These are phyloP conservation scores for Oncorhynchus tshawytscha DNA, from an alignment of 2,113 vertebrate genomes.

Conservation along the genomic window DNA sequence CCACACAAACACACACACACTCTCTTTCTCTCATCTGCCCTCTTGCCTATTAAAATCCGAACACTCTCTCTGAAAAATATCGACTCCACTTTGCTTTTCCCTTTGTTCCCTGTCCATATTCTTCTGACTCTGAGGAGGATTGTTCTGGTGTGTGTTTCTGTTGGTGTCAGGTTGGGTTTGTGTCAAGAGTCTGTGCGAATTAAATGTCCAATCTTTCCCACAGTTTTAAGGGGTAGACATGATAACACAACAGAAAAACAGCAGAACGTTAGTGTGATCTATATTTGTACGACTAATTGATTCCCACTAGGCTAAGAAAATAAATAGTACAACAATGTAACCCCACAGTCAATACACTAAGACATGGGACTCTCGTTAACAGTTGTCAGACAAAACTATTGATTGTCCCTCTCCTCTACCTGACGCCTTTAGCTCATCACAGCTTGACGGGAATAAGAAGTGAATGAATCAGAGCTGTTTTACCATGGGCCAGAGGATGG, in stretches of 20 bases:
- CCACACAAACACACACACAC: neutral
- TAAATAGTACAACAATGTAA: slow-evolving; percentile 4
- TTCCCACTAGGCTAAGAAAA: slow-evolving; percentile 11
- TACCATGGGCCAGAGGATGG: slow-evolving; percentile 22
- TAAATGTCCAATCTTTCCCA: neutral
- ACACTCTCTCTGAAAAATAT: neutral
- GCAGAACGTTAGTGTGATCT: neutral
- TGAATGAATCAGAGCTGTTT: slow-evolving; percentile 32
- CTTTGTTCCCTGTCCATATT: neutral
- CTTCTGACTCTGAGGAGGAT: neutral
- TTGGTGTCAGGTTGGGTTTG: neutral
- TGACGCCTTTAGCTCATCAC: slow-evolving; percentile 46
- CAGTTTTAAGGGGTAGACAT: neutral
- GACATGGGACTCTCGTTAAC: slow-evolving; percentile 11
- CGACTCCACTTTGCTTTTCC: neutral
- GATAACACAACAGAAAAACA: neutral
- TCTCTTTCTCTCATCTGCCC: neutral
- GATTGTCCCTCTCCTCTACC: slow-evolving; percentile 46
- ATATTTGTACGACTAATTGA: slow-evolving; percentile 13
- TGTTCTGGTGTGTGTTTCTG: neutral
- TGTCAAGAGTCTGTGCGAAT: neutral
- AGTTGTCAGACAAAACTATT: slow-evolving; percentile 42
- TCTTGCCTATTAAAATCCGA: neutral
- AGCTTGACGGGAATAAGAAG: slow-evolving; percentile 48
- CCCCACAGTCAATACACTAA: slow-evolving; percentile 35